These are phyloP conservation scores for Coracias cyanogaster DNA, from an alignment of 2,797 vertebrate genomes.

Conservation along the genomic window DNA sequence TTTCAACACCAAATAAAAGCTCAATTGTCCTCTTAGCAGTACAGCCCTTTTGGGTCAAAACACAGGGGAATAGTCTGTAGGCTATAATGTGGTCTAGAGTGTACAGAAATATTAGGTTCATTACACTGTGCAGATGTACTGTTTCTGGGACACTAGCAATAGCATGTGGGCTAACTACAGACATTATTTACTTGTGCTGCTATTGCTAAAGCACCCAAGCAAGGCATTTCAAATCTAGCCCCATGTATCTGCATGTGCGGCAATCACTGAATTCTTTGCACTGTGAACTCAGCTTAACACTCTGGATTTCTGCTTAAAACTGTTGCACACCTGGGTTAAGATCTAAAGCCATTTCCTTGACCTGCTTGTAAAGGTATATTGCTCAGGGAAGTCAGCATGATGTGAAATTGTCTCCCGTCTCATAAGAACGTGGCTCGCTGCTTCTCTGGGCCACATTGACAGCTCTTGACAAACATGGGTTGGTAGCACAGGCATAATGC, in stretches of 20 bases:
- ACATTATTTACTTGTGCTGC: not conserved
- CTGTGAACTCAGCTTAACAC: not conserved
- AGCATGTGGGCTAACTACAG: not conserved
- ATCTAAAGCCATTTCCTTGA: not conserved
- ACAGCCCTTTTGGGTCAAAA: not conserved
- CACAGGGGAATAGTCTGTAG: not conserved
- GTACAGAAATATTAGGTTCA: not conserved
- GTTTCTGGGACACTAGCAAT: not conserved
- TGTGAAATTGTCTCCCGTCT: not conserved
- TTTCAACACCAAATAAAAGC: not conserved
- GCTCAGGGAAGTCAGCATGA: not conserved
- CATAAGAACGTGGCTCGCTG: rapidly evolving
- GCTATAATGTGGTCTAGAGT: not conserved
- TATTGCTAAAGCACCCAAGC: not conserved
- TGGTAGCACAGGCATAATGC: not conserved
- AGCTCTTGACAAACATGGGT: not conserved
- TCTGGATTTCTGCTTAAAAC: not conserved
- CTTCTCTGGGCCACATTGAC: not conserved
- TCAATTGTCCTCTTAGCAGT: not conserved
- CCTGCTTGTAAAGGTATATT: not conserved
- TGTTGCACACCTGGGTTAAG: not conserved
- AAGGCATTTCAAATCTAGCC: not conserved
- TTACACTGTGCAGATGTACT: not conserved
- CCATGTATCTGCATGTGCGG: not conserved
- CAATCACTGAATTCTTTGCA: not conserved